phyloP scores from a whole-genome alignment of 2,888 invertebrate genomes.

The Cataglyphis altisquamis region DNA sequence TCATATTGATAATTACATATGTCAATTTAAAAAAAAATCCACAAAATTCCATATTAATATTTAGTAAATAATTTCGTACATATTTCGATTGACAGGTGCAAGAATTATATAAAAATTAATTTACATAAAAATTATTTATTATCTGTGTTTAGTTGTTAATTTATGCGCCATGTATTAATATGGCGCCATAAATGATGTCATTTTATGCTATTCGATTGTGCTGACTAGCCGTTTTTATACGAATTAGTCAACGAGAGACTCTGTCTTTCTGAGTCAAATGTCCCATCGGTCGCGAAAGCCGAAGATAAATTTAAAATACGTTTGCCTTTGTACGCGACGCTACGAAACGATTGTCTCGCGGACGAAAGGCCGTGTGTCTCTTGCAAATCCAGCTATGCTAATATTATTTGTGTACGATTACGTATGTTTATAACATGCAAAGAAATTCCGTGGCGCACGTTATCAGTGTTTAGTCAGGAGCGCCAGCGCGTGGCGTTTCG shows the following conservation, averaged over 20 bases:
- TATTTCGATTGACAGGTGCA: background rate
- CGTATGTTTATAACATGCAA: conserved; percentile 86
- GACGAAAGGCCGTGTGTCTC: conserved; percentile 64
- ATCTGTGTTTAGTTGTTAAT: background rate
- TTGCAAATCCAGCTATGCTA: conserved; percentile 83
- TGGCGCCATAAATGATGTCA: background rate
- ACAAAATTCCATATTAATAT: background rate
- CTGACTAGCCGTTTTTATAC: background rate
- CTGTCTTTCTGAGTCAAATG: background rate
- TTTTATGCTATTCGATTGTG: background rate
- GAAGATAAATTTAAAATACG: conserved; percentile 71
- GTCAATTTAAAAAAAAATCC: background rate
- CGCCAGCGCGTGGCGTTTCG: conserved; percentile 77
- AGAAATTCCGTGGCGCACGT: conserved; percentile 84
- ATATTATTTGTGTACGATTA: conserved; percentile 86
- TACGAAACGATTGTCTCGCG: conserved; percentile 65
- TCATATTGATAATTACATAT: background rate
- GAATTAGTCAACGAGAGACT: background rate
- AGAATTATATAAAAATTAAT: background rate
- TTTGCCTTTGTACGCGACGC: conserved; percentile 26
- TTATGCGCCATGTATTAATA: background rate
- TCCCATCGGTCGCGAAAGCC: background rate
- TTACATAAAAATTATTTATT: background rate
- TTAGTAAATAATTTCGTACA: background rate
- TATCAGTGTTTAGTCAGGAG: conserved; percentile 86